Base-by-base conservation (phyloP, 53 echinoderm and acorn worm species). In the Apostichopus leukothele region DNA sequence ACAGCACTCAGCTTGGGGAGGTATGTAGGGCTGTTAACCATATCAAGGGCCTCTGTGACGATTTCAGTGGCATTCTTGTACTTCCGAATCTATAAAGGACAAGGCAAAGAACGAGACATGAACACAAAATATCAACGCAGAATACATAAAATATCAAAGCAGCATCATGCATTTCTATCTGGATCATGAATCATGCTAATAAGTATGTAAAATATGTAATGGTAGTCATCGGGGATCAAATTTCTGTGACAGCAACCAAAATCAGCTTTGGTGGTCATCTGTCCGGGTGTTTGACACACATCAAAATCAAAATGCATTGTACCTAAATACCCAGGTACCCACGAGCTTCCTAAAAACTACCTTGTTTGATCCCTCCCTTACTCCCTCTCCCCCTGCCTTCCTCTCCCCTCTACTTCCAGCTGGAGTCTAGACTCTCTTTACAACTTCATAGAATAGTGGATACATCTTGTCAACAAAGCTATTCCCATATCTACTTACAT, bases 41-140 rank as follows among this genome's bases (percentile, higher is more conserved):
- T 23, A 2, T 59, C 84, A 1, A 91, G 78, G 6, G 95, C 95
- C 55, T 97, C 97, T 10, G 90, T 88, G 3, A 88, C 91, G 5
- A 97, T 91, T 75, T 97, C 95, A 1, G 95, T 92, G 61, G 95
- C 81, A 51, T 91, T 97, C 83, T 93, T 94, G 79, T 90, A 93
- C 83, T 97, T 97, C 0, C 94, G 86, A 25, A 96, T 94, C 96
- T 96, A 71, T 6, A 74, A 57, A 94, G 25, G 52, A 26, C 26
- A 52, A 73, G 76, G 50, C 80, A 80, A 10, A 5, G 57, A 57
- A 57, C 57, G 7, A 57, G 57, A 8, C 5, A 57, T 57, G 39
- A 63, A 61, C 14, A 14, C 6, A 14, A 61, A 61, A 10, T 14
- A 12, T 61, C 14, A 61, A 12, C 11, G 61, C 14, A 14, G 61